Percentiles rank a stretch among this genome's conserved stretches.
These are phyloP conservation scores for Rhinogobius similis DNA, from an alignment of 2,113 vertebrate genomes.

Conservation along the genomic window DNA sequence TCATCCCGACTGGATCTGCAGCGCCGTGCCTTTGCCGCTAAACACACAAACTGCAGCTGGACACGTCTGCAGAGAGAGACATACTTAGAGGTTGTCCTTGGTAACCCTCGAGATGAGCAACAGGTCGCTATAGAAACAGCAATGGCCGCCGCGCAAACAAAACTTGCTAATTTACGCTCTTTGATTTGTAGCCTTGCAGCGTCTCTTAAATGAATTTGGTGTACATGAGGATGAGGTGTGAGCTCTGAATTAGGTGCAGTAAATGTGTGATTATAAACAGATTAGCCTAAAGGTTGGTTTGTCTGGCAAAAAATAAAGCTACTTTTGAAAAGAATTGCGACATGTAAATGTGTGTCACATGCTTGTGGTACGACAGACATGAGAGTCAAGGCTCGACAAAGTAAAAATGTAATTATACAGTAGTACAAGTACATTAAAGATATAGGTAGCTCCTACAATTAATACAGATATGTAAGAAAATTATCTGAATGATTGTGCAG, in stretches of 20 bases:
- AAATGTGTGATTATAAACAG: not conserved
- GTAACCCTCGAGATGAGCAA: conserved; percentile 63
- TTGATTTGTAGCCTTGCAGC: conserved; percentile 61
- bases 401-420: not conserved
- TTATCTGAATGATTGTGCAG: not conserved
- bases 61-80: conserved; percentile 22
- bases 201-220: conserved; percentile 52
- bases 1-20: conserved; percentile 5
- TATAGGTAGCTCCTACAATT: not conserved
- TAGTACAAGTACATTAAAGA: no score
- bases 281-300: not conserved
- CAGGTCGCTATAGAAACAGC: conserved; percentile 59
- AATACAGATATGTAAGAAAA: not conserved
- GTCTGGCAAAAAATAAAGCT: not conserved
- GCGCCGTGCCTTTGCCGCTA: not conserved
- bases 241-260: not conserved
- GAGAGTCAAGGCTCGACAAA: no score
- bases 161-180: conserved; percentile 66
- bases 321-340: not conserved
- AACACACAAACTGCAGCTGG: conserved; percentile 16
- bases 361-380: not conserved
- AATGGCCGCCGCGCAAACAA: conserved; percentile 41
- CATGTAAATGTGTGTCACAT: not conserved
- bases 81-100: conserved; percentile 53
- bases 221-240: not conserved